phyloP scores from a whole-genome alignment of 2,113 vertebrate species.

The Hemiscyllium ocellatum region DNA sequence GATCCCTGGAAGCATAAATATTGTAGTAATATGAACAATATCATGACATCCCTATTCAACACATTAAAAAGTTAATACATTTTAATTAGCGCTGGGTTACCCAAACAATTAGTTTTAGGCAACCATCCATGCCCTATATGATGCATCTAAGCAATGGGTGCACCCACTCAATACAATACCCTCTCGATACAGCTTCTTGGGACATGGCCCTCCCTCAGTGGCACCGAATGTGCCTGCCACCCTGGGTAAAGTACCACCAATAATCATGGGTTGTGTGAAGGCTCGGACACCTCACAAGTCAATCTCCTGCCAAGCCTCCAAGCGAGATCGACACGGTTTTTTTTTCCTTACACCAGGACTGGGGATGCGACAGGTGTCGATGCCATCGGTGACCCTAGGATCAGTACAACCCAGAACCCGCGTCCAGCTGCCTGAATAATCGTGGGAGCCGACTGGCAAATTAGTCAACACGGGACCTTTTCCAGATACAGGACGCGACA shows the following conservation, averaged over 20 bases:
- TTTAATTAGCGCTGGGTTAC: conserved; percentile 33
- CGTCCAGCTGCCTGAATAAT: conserved; percentile 36
- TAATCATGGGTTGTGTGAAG: conserved; percentile 30
- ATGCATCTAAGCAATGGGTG: conserved; percentile 7
- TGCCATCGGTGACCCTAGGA: conserved; percentile 32
- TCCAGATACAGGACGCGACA: conserved; percentile 37
- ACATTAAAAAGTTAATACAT: background rate
- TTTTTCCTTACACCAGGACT: conserved; percentile 31
- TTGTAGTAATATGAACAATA: background rate
- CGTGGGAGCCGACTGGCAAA: conserved; percentile 35
- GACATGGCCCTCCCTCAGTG: conserved; percentile 28
- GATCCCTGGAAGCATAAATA: background rate
- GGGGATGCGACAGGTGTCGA: conserved; percentile 34
- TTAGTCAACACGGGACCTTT: conserved; percentile 37
- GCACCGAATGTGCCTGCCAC: conserved; percentile 36
- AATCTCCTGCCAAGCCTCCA: conserved; percentile 36
- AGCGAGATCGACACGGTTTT: conserved; percentile 33
- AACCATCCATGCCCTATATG: conserved; percentile 19
- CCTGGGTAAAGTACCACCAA: conserved; percentile 28
- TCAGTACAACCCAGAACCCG: conserved; percentile 36
- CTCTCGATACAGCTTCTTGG: conserved; percentile 27
- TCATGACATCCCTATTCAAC: conserved; percentile 33
- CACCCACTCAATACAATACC: conserved; percentile 36
- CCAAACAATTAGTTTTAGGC: conserved; percentile 21
- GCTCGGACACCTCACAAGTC: conserved; percentile 27